phyloP scores from a whole-genome alignment of 2,113 vertebrate species.

The Prolemur simus region DNA sequence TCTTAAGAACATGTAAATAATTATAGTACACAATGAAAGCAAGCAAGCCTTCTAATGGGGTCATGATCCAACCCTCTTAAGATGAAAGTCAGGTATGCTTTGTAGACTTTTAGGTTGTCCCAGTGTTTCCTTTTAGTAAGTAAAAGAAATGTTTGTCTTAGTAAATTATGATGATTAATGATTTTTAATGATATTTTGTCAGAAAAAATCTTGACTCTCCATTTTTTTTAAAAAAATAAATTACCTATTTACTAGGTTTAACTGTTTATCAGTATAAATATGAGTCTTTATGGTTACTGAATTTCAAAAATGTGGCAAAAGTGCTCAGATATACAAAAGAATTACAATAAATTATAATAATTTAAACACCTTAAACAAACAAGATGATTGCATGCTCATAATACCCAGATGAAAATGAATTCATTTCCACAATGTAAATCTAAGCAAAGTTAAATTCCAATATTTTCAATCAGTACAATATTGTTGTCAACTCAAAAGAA shows the following conservation, averaged over 20 bases:
- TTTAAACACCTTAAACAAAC: conserved; percentile 55
- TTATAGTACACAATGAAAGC: conserved; percentile 60
- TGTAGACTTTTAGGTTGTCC: conserved; percentile 17
- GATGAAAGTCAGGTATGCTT: conserved; percentile 18
- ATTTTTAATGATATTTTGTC: conserved; percentile 45
- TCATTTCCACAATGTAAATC: not conserved
- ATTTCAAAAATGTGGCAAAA: conserved; percentile 57
- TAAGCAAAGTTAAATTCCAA: conserved; percentile 9
- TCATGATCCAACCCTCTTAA: not conserved
- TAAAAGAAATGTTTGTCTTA: conserved; percentile 60
- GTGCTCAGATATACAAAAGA: conserved; percentile 52
- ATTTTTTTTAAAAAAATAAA: not conserved
- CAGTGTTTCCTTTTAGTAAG: conserved; percentile 32
- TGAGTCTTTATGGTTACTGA: conserved; percentile 59
- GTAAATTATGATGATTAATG: not conserved
- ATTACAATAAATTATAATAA: conserved; percentile 22
- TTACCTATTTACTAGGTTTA: conserved; percentile 62
- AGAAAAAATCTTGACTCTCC: conserved; percentile 37
- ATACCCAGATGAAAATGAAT: not conserved
- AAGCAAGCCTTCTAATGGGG: conserved; percentile 6
- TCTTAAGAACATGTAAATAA: conserved; percentile 72
- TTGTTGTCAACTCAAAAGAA: conserved; percentile 63
- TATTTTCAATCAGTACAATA: conserved; percentile 72
- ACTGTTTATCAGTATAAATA: conserved; percentile 51
- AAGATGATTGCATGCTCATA: not conserved